Evolutionary conservation across 2,113 vertebrate genomes (phyloP), one percentile per base, ranked within the genome.

Genomic region (Electrona antarctica): DNA sequence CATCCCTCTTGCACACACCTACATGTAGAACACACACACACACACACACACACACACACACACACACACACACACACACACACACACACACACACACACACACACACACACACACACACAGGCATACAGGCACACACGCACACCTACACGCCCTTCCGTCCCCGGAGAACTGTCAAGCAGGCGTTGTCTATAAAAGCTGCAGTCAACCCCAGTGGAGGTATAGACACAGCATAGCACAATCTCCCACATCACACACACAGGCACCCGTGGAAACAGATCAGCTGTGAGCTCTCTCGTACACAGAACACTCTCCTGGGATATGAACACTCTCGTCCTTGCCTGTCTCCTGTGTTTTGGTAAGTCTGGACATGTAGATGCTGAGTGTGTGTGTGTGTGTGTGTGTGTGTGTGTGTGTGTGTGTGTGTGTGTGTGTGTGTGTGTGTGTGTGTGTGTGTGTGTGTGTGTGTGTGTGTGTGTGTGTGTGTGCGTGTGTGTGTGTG

Each of bases 181-280:
- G 80, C 76, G 65, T 77, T 75, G 73, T 13, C 78, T 88, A 90
- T 91, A 91, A 91, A 90, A 85, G 89, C 86, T 79, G 70, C 86
- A 76, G 85, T 81, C 41, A 58, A 58, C 52, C 33, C 33, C 82
- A 85, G 69, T 8, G 15, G 61, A 85, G 74, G 79, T 71, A 70
- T 70, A 70, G 82, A 75, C 79, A 74, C 65, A 79, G 77, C 80
- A 80, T 71, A 87, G 77, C 69, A 77, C 82, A 71, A 60, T 64
- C 67, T 82, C 15, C 54, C 78, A 82, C 80, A 65, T 70, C 69
- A 78, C 64, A 74, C 74, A 69, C 65, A 74, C 57, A 48, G 61
- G 14, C 29, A 58, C 63, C 52, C 3, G 73, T 76, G 64, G 60
- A 71, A 63, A 78, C 69, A 78, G 69, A 82, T 79, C 33, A 76